Evolutionary conservation across 2,113 vertebrate genomes (phyloP), one percentile per base, ranked within the genome.

Genomic region (Maylandia zebra): DNA sequence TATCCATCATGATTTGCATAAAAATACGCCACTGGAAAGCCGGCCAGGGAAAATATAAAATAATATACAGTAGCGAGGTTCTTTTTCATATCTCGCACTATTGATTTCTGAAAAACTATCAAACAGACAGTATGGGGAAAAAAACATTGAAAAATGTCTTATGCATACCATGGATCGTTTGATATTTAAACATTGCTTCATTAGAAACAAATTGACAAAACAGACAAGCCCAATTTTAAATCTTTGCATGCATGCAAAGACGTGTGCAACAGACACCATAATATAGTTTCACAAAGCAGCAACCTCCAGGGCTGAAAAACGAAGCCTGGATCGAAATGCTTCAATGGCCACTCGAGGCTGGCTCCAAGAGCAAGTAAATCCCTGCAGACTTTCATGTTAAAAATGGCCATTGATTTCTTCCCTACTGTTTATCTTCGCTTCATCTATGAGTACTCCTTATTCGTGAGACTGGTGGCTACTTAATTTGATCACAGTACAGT

Each of bases 1-100:
- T 9, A 85, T 90, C 87, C n/a, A 16, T 92, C 88, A 78, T 27
- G 30, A 86, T 89, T 83, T 86, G 66, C 74, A 86, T 86, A n/a
- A 36, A 82, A 83, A 84, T 64, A 27, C 10, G 16, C 8, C 3
- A 8, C 32, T 27, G 27, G 14, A 88, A 34, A 34, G 32, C 3
- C 13, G 45, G 59, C 16, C 57, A 19, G 48, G 36, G 24, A 27
- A 12, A 43, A 38, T 41, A 91, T 85, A 81, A 55, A 83, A 30
- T 3, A 85, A 7, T 22, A 83, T 10, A 38, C 17, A 59, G 74
- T 27, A 4, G 22, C n/a, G 24, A 53, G 55, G 32, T 45, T 88
- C 9, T 16, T 71, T 86, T 59, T 53, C 8, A 55, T 41, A 17
- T 52, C 10, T 38, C 50, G 59, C 17, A 2, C 24, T 45, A 11